These are phyloP conservation scores for Ptychadena robeensis DNA, from an alignment of 2,797 vertebrate genomes.

Conservation along the genomic window DNA sequence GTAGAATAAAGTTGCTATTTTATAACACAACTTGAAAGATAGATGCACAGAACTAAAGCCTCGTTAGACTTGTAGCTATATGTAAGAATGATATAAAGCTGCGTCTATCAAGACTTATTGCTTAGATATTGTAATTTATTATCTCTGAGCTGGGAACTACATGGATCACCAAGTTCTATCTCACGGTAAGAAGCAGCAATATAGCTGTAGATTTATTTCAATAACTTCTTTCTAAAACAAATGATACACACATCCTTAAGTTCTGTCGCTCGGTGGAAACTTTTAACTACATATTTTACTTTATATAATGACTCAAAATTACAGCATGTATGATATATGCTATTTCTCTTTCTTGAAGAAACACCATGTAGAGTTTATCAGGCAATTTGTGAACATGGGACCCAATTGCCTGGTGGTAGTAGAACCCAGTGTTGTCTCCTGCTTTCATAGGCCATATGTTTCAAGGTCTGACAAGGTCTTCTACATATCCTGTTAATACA, in stretches of 20 bases:
- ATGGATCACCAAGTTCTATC: conserved; percentile 50
- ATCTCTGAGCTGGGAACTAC: conserved; percentile 19
- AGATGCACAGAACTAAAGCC: conserved; percentile 31
- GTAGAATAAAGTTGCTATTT: conserved; percentile 15
- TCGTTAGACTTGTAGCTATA: conserved; percentile 51
- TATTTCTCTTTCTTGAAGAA: not conserved
- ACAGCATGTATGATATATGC: not conserved
- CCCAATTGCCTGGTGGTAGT: too few species aligned
- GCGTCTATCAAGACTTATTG: conserved; percentile 47
- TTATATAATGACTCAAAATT: conserved; percentile 5
- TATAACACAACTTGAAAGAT: conserved; percentile 34
- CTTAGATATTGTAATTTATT: conserved; percentile 54
- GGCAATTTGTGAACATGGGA: too few species aligned
- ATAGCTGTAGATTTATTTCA: conserved; percentile 45
- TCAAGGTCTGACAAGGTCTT: too few species aligned
- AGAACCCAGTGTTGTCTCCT: too few species aligned
- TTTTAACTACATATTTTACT: conserved; percentile 32
- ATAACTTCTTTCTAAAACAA: conserved; percentile 36
- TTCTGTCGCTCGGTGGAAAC: conserved; percentile 21
- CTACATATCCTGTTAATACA: too few species aligned
- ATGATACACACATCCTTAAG: conserved; percentile 43
- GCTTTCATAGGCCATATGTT: too few species aligned
- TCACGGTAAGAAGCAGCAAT: conserved; percentile 23
- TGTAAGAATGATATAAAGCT: conserved; percentile 51
- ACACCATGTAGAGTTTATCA: too few species aligned